These are phyloP conservation scores for Cryptoprocta ferox DNA, from an alignment of 2,797 vertebrate genomes.

Conservation along the genomic window DNA sequence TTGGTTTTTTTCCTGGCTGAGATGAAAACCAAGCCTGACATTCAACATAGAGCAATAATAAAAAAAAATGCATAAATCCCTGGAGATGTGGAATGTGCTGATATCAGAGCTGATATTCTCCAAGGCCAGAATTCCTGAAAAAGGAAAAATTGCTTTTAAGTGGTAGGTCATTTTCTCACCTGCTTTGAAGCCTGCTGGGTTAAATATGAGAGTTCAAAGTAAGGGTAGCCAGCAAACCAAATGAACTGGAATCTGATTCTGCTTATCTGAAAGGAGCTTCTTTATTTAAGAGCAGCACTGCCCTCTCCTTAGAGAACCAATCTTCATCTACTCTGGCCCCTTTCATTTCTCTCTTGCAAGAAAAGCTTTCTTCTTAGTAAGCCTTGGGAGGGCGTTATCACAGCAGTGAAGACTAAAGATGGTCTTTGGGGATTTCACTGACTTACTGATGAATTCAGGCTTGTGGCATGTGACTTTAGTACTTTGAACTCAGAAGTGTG, in stretches of 20 bases:
- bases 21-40: constrained; percentile 72
- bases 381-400: constrained; percentile 55
- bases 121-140: constrained; percentile 80
- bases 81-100: constrained; percentile 82
- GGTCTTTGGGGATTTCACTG: constrained; percentile 46
- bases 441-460: constrained; percentile 59
- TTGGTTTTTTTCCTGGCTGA: constrained; percentile 63
- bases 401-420: constrained; percentile 60
- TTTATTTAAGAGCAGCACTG: constrained; percentile 69
- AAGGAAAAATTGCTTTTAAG: constrained; percentile 81
- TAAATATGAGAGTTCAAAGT: constrained; percentile 82
- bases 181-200: constrained; percentile 82
- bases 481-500: constrained; percentile 55
- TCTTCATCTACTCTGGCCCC: constrained; percentile 45
- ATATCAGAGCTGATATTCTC: constrained; percentile 77
- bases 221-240: constrained; percentile 79
- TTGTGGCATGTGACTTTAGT: constrained; percentile 46
- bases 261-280: constrained; percentile 81
- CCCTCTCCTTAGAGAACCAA: constrained; percentile 61
- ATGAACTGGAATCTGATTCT: constrained; percentile 77
- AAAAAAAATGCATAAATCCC: constrained; percentile 70
- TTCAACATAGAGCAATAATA: constrained; percentile 67
- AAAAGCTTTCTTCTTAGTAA: constrained; percentile 65
- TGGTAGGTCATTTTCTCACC: constrained; percentile 82
- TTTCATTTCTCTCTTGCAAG: constrained; percentile 63